Conservation (phyloP, 1,140 invertebrate species). For the Lepeophtheirus salmonis region DNA sequence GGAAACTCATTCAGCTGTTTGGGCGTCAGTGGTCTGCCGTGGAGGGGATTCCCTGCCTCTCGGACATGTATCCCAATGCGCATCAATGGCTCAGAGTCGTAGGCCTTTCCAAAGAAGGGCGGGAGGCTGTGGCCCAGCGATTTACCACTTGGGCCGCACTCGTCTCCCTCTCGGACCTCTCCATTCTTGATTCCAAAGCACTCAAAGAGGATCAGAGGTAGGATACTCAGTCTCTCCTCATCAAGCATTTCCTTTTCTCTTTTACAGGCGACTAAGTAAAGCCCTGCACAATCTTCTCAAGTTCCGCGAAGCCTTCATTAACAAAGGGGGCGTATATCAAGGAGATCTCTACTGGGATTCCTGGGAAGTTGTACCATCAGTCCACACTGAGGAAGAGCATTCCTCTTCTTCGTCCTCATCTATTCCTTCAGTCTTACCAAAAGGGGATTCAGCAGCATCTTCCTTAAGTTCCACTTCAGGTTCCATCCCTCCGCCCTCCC, state of each 20-base stretch:
- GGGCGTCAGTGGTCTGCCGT: constrained; percentile 57
- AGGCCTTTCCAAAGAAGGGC: constrained; percentile 47
- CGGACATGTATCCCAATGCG: constrained; percentile 40
- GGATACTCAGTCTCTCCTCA: background rate
- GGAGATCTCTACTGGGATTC: constrained; percentile 70
- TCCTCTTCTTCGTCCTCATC: background rate
- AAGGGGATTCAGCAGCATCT: constrained; percentile 2
- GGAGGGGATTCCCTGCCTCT: background rate
- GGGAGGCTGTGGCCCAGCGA: constrained; percentile 32
- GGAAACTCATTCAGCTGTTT: constrained; percentile 80
- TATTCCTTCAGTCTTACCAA: background rate
- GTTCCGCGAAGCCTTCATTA: background rate
- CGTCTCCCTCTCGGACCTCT: too few species aligned
- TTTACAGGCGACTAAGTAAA: constrained; percentile 36
- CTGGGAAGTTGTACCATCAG: constrained; percentile 40
- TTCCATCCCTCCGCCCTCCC: constrained; percentile 10
- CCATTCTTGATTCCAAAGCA: background rate
- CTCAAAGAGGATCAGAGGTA: constrained; percentile 17
- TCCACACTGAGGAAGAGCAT: background rate
- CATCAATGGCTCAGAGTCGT: constrained; percentile 79
- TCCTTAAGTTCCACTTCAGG: constrained; percentile 1
- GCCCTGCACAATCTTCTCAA: constrained; percentile 24
- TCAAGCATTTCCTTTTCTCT: background rate
- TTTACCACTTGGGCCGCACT: constrained; percentile 43
- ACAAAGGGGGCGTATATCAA: constrained; percentile 29